phyloP scores from a whole-genome alignment of 2,113 vertebrate genomes.

The Sclerurus mexicanus region DNA sequence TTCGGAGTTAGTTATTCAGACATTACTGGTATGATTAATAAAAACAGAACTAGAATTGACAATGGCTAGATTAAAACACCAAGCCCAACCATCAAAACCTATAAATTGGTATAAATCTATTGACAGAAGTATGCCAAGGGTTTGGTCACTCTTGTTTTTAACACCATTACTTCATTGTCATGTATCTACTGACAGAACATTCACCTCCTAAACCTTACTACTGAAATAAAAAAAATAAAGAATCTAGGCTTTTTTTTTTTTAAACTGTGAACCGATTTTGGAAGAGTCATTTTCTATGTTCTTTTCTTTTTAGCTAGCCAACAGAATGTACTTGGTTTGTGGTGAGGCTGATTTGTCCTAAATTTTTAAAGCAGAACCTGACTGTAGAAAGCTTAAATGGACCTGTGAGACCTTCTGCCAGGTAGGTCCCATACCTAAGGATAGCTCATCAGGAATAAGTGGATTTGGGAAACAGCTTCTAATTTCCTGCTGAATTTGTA shows the following conservation, averaged over 20 bases:
- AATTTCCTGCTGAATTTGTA: not conserved
- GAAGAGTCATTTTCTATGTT: not conserved
- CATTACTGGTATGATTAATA: slow-evolving; percentile 22
- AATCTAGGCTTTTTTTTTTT: not conserved
- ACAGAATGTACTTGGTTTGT: not conserved
- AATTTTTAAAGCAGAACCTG: not conserved
- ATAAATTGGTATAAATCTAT: not conserved
- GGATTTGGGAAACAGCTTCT: not conserved
- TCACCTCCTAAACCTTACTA: not conserved
- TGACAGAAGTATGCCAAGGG: not conserved
- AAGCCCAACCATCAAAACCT: not conserved
- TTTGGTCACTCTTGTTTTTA: not conserved
- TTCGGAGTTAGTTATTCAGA: slow-evolving; percentile 25
- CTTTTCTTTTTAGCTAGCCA: not conserved
- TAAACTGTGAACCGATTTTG: not conserved
- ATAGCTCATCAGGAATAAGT: not conserved
- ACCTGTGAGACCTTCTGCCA: not conserved
- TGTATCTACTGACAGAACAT: not conserved
- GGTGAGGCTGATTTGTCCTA: not conserved
- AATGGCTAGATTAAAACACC: not conserved
- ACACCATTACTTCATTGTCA: not conserved
- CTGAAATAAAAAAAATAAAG: not conserved
- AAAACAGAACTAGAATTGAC: slow-evolving; percentile 24
- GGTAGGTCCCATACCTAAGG: not conserved
- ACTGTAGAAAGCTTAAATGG: not conserved